These are phyloP conservation scores for Holothuria glaberrima DNA, from an alignment of 35 echinoderm and acorn worm genomes.

Conservation along the genomic window DNA sequence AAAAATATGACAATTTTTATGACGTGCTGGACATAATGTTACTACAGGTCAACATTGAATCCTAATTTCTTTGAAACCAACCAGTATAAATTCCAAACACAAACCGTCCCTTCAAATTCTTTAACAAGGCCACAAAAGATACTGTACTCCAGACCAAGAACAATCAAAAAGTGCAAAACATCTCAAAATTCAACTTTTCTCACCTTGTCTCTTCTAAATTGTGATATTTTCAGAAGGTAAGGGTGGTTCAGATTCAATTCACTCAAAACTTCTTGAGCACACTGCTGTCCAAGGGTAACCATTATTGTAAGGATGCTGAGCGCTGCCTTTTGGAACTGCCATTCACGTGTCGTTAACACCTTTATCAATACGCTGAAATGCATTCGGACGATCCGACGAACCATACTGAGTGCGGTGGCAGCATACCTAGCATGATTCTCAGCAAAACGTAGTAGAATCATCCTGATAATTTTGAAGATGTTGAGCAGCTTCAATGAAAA, in stretches of 20 bases:
- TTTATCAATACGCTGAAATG: slow-evolving; percentile 37
- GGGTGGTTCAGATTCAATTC: slow-evolving; percentile 4
- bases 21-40: too few relatives aligned
- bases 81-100: too few relatives aligned
- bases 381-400: slow-evolving; percentile 7
- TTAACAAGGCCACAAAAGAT: too few relatives aligned
- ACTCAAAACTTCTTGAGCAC: slow-evolving; percentile 25
- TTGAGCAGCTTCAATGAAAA: not conserved
- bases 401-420: slow-evolving; percentile 4
- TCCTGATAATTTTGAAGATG: slow-evolving; percentile 6
- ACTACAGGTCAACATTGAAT: too few relatives aligned
- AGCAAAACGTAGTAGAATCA: slow-evolving; percentile 9
- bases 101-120: too few relatives aligned
- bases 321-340: not conserved
- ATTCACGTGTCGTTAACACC: slow-evolving; percentile 3
- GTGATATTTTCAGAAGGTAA: slow-evolving; percentile 7
- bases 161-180: too few relatives aligned
- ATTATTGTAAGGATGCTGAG: slow-evolving; percentile 20
- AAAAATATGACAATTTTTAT: too few relatives aligned
- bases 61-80: too few relatives aligned
- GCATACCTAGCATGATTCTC: not conserved
- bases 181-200: too few relatives aligned
- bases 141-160: too few relatives aligned
- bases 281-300: slow-evolving; percentile 8
- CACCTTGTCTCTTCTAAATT: slow-evolving; percentile 33